Evolutionary conservation across 2,113 vertebrate species (phyloP).

Genomic region (Malurus melanocephalus): DNA sequence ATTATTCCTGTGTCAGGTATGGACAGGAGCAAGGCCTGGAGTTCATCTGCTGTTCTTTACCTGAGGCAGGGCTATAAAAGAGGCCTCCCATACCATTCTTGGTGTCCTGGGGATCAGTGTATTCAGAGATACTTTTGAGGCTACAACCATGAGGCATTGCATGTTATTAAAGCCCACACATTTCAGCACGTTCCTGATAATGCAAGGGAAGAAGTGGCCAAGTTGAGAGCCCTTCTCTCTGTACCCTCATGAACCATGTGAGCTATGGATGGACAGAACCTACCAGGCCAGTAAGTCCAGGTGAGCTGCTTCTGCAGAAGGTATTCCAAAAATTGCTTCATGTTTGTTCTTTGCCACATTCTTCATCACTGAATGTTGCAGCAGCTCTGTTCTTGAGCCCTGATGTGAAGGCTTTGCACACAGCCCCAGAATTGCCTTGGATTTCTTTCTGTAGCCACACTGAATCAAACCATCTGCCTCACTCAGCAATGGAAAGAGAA

Average conservation of each 20-base stretch:
- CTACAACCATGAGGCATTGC: neutral
- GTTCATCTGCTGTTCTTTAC: neutral
- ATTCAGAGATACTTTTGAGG: neutral
- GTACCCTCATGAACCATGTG: accelerated
- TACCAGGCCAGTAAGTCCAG: neutral
- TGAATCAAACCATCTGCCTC: conserved; percentile 6
- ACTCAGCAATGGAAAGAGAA: neutral
- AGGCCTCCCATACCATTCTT: neutral
- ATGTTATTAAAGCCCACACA: neutral
- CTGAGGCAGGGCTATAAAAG: neutral
- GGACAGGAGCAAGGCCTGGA: neutral
- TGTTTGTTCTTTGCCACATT: neutral
- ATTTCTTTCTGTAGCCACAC: neutral
- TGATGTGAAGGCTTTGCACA: neutral
- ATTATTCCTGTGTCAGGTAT: neutral
- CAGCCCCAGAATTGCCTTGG: neutral
- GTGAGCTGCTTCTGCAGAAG: neutral
- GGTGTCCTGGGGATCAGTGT: neutral
- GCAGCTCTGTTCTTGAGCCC: neutral
- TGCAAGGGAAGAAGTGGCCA: neutral
- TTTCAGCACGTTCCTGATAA: neutral
- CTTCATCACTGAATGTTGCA: neutral
- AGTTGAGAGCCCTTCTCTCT: neutral
- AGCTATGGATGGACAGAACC: neutral
- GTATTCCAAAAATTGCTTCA: neutral